Evolutionary conservation across 2,113 vertebrate species (phyloP), one percentile per base, ranked within the genome.

Genomic region (Dryoscopus gambensis): DNA sequence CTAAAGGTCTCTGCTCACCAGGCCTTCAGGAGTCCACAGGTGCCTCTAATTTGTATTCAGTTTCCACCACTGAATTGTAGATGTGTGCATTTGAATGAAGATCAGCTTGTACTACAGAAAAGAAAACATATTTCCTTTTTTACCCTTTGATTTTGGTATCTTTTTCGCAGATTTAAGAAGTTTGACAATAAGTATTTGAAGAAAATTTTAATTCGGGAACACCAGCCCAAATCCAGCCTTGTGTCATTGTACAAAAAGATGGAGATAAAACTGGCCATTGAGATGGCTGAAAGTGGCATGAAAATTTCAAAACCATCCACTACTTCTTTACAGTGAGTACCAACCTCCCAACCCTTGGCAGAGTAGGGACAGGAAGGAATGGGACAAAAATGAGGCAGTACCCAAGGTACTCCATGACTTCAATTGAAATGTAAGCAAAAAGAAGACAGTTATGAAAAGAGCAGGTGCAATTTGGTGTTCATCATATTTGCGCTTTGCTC

Each of bases 181-280:
- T 99, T 99, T 96, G 99, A 99, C 97, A 98, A 98, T 69, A 98
- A 94, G 71, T 97, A 99, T 88, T 96, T 99, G 91, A 98, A 99
- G 88, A 99, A 97, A 97, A 98, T 99, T 93, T 97, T 99, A 64
- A 98, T 99, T 91, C 97, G 98, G 88, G 98, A 98, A 81, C 98
- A 98, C 75, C 96, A 98, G 27, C 98, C 99, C 0, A 99, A 99
- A 96, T 99, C 99, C 49, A 99, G 99, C 67, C 98, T 99, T 22
- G 98, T 99, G 77, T 98, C 99, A 14, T 91, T 99, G 70, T 99
- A 99, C 93, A 99, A 99, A 96, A 99, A 99, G 94, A 98, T 99
- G 94, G 99, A 99, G 96, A 98, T 99, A 95, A 99, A 99, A 94
- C 98, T 99, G 82, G 98, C 99, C 49, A 98, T 99, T 15, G 98